Evolutionary conservation across 2,797 vertebrate species (phyloP), one percentile per base, ranked within the genome.

Genomic region (Pygocentrus nattereri): DNA sequence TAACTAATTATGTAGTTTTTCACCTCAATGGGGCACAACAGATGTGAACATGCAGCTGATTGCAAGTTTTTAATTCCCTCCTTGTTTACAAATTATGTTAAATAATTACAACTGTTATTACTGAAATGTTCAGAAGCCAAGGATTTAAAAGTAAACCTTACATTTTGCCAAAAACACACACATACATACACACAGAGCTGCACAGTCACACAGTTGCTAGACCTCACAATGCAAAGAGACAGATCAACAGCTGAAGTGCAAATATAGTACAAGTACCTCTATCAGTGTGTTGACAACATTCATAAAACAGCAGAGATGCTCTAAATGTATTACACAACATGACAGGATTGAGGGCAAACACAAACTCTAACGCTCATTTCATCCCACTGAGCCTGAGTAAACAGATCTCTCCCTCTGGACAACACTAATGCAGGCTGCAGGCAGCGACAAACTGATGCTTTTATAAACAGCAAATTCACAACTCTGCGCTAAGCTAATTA

Each of bases 401-500:
- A 82, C 56, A 81, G 18, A 27, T 7, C 50, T 49, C 13, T 80
- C 61, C 71, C 61, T 58, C 47, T 58, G 70, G 34, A 15, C 61
- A 6, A 21, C 64, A 38, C 27, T 50, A 49, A 72, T 47, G 21
- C 38, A 54, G 44, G 13, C 38, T 64, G 71, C 65, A 44, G 58
- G 50, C 50, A n/a, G 50, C 1, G 31, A 72, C 67, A 64, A 59
- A 16, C 65, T 21, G 56, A 77, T 8, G 65, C 27, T 31, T n/a
- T 65, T 27, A 76, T 31, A 19, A 54, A 71, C 31, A 44, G 18
- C 41, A 27, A 59, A 81, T 75, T 69, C 52, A 69, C 67, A 77
- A 34, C 73, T 59, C 27, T 47, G 54, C 64, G 61, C 73, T 81
- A 80, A 25, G 58, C 78, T 74, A 79, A 78, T 47, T 21, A 71